These are phyloP conservation scores for Aurelia sp. DNA, from an alignment of 30 jellyfish, hydroid and myxozoan species.

Conservation along the genomic window DNA sequence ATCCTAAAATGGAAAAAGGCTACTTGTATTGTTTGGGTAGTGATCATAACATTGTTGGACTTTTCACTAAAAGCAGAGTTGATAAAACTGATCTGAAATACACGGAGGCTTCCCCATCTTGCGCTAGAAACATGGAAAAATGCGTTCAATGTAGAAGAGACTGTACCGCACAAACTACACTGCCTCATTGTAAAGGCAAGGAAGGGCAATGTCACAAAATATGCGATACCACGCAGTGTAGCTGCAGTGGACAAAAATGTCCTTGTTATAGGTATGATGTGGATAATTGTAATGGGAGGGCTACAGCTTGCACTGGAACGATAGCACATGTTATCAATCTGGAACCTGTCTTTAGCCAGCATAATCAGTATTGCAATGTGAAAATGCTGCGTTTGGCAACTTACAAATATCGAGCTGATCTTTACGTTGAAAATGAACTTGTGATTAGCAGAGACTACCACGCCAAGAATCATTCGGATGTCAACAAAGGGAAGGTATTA, in stretches of 20 bases:
- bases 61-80: neutral
- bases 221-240: conserved; percentile 27
- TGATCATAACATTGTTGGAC: conserved; percentile 39
- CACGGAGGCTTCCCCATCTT: conserved; percentile 19
- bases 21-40: conserved; percentile 34
- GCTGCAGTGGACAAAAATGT: conserved; percentile 13
- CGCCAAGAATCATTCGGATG: conserved; percentile 7
- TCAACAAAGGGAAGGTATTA: neutral
- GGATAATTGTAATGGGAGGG: conserved; percentile 16
- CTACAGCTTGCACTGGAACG: conserved; percentile 32
- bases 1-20: conserved; percentile 4
- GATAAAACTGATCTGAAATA: neutral
- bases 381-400: conserved; percentile 50
- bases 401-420: conserved; percentile 26
- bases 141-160: conserved; percentile 37
- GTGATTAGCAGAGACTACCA: conserved; percentile 13
- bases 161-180: conserved; percentile 9
- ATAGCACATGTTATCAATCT: conserved; percentile 2
- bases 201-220: neutral
- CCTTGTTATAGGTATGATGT: conserved; percentile 36
- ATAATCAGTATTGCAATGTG: conserved; percentile 21
- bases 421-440: conserved; percentile 12
- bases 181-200: neutral
- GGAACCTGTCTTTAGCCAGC: conserved; percentile 52
- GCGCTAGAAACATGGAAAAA: conserved; percentile 1